These are phyloP conservation scores for Eidolon dupreanum DNA, from an alignment of 2,797 vertebrate genomes.

Conservation along the genomic window DNA sequence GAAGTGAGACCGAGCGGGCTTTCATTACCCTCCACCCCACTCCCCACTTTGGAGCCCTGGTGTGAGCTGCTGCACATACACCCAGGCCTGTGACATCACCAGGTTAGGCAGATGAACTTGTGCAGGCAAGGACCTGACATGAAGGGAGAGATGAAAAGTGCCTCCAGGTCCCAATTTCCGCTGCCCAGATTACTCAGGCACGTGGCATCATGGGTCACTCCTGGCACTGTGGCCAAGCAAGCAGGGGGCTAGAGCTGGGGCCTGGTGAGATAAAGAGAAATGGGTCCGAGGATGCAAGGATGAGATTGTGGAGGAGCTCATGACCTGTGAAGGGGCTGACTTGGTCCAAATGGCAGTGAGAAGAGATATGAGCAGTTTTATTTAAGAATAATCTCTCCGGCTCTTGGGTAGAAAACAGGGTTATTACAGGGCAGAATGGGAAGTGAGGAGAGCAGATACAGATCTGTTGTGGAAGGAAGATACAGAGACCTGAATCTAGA, in stretches of 20 bases:
- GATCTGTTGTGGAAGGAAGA: not conserved
- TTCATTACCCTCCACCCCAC: not conserved
- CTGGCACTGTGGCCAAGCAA: not conserved
- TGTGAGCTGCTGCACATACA: not conserved
- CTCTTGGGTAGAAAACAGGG: not conserved
- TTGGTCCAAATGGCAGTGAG: not conserved
- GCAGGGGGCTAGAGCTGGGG: not conserved
- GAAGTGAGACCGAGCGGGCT: not conserved
- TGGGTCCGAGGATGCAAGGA: not conserved
- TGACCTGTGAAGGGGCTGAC: not conserved
- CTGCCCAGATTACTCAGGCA: conserved; percentile 37
- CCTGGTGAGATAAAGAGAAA: not conserved
- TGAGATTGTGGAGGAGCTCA: not conserved
- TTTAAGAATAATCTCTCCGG: not conserved
- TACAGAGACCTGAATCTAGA: not conserved
- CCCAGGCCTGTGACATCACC: conserved; percentile 45
- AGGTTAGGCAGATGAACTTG: not conserved
- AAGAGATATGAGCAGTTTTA: not conserved
- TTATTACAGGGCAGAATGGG: not conserved
- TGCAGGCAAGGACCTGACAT: not conserved
- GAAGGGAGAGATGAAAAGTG: not conserved
- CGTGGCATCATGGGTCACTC: not conserved
- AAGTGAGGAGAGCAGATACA: not conserved
- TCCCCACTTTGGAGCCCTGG: not conserved
- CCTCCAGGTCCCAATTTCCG: not conserved